phyloP scores from a whole-genome alignment of 2,113 vertebrate genomes.

The Platysternon megacephalum region DNA sequence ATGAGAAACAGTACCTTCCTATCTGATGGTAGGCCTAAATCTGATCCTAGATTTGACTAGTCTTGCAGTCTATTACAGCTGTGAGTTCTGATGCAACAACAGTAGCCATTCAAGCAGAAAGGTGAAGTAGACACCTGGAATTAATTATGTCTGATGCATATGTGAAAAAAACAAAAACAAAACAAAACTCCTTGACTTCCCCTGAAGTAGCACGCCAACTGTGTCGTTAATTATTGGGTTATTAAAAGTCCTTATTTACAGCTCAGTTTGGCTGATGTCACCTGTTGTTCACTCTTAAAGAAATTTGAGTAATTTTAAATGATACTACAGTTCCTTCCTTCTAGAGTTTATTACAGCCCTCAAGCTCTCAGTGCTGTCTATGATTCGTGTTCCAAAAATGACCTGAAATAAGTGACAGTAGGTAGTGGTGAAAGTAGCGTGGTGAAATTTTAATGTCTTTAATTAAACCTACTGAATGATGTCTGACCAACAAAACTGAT shows the following conservation, averaged over 20 bases:
- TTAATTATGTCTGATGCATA: background rate
- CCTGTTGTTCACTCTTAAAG: background rate
- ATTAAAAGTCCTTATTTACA: background rate
- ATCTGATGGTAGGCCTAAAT: background rate
- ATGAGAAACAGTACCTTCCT: background rate
- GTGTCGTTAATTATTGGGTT: background rate
- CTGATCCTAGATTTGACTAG: background rate
- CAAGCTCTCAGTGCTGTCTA: background rate
- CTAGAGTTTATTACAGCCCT: background rate
- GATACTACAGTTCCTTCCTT: background rate
- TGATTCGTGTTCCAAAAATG: background rate
- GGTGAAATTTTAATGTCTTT: background rate
- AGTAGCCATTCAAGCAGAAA: background rate
- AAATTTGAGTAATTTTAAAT: background rate
- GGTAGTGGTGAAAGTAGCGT: background rate
- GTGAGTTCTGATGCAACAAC: background rate
- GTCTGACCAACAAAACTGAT: background rate
- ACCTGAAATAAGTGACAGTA: background rate
- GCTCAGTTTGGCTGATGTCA: background rate
- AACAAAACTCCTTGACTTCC: background rate
- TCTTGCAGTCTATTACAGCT: accelerated
- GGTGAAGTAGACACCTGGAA: background rate
- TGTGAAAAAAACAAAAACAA: background rate
- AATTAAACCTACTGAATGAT: background rate
- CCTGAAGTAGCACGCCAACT: background rate